Evolutionary conservation across 2,888 invertebrate genomes (phyloP).

Genomic region (Drosophila maculinotata): DNA sequence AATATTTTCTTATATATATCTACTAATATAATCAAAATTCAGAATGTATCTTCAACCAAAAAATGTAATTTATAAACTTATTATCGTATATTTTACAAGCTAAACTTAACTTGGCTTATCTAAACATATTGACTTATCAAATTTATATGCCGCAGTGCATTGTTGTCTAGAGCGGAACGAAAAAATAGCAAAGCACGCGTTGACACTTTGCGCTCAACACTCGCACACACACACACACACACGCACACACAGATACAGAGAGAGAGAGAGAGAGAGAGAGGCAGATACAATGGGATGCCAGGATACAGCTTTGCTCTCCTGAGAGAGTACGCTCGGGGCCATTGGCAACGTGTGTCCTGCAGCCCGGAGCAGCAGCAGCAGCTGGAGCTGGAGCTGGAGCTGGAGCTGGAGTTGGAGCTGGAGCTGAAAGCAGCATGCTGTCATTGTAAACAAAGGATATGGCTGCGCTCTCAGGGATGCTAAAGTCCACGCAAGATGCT

Average conservation of each 20-base stretch:
- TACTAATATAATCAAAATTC: too few relatives aligned
- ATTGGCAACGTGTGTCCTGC: slow-evolving; percentile 64
- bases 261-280: slow-evolving; percentile 7
- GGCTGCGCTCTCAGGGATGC: slow-evolving; percentile 52
- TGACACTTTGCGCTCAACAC: slow-evolving; percentile 78
- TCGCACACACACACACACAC: slow-evolving; percentile 39
- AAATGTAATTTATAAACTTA: too few relatives aligned
- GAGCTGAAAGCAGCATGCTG: slow-evolving; percentile 43
- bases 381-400: slow-evolving; percentile 30
- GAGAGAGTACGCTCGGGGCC: slow-evolving; percentile 68
- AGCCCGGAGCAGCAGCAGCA: slow-evolving; percentile 54
- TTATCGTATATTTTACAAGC: too few relatives aligned
- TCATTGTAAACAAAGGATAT: slow-evolving; percentile 76
- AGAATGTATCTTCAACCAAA: too few relatives aligned
- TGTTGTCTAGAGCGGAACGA: slow-evolving; percentile 28
- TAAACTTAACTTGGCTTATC: background rate
- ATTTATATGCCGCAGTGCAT: slow-evolving; percentile 31
- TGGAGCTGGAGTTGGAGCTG: too few relatives aligned
- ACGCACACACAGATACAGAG: slow-evolving; percentile 11
- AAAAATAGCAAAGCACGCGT: slow-evolving; percentile 78
- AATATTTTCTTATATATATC: too few relatives aligned
- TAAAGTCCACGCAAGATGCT: slow-evolving; percentile 13
- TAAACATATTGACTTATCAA: background rate
- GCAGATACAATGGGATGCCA: slow-evolving; percentile 21
- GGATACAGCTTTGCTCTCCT: slow-evolving; percentile 60